These are phyloP conservation scores for Dermatemys mawii DNA, from an alignment of 2,113 vertebrate species.

Conservation along the genomic window DNA sequence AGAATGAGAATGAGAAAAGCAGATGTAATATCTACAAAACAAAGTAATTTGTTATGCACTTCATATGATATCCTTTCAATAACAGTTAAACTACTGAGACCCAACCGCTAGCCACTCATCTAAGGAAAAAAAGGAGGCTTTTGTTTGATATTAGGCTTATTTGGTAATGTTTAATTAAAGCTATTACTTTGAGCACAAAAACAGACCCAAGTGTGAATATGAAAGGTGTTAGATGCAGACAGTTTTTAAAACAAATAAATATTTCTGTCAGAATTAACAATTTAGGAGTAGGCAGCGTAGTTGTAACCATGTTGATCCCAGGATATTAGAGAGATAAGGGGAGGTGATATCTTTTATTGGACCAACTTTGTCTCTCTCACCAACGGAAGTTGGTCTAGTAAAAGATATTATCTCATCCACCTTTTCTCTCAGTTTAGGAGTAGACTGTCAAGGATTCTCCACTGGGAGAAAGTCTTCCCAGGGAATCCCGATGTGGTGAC, in stretches of 20 bases:
- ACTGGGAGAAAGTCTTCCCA: neutral
- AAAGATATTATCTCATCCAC: neutral
- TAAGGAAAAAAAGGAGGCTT: slow-evolving; percentile 25
- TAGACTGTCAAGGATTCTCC: neutral
- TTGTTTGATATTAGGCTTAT: slow-evolving; percentile 49
- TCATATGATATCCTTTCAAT: neutral
- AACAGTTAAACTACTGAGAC: slow-evolving; percentile 27
- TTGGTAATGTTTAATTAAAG: slow-evolving; percentile 31
- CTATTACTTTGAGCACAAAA: slow-evolving; percentile 51
- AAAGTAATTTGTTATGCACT: slow-evolving; percentile 13
- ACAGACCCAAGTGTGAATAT: slow-evolving; percentile 20
- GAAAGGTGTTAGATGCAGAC: slow-evolving; percentile 40
- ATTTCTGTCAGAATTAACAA: rapidly evolving
- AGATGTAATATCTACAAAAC: neutral
- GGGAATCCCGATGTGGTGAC: neutral
- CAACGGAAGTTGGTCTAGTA: neutral
- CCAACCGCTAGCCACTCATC: slow-evolving; percentile 11
- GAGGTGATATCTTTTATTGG: neutral
- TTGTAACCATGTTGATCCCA: neutral
- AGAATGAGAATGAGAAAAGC: slow-evolving; percentile 12
- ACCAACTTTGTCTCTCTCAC: neutral
- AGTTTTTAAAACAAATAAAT: neutral
- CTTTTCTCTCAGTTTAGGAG: neutral
- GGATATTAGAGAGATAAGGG: neutral
- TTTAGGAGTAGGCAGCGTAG: neutral